phyloP scores from a whole-genome alignment of 2,888 invertebrate species.

The Drosophila peninsularis region DNA sequence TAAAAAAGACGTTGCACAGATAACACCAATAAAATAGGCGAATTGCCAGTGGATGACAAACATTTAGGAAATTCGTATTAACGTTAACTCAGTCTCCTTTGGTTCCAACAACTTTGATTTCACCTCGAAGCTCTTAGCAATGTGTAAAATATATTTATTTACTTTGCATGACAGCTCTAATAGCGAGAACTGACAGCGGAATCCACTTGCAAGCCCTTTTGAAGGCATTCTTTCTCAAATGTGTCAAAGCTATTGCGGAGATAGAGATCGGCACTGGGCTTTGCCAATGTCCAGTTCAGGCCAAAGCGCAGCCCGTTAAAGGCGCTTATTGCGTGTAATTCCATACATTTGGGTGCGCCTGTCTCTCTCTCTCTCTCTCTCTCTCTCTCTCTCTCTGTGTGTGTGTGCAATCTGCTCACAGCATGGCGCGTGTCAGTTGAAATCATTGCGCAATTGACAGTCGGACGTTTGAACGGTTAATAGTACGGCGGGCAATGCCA shows the following conservation, averaged over 20 bases:
- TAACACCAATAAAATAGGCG: background rate
- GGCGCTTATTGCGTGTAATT: constrained; percentile 66
- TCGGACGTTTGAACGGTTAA: constrained; percentile 53
- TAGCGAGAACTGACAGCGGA: no score
- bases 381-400: background rate
- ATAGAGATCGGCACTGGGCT: constrained; percentile 26
- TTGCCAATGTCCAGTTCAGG: constrained; percentile 30
- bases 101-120: no score
- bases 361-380: background rate
- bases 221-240: background rate
- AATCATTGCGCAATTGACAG: constrained; percentile 75
- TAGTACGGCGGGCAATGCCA: constrained; percentile 47
- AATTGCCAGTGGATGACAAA: background rate
- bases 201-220: background rate
- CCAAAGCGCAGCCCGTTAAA: constrained; percentile 54
- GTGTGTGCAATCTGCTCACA: constrained; percentile 7
- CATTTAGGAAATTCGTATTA: background rate
- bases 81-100: no score
- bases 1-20: constrained; percentile 44
- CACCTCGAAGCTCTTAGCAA: no score
- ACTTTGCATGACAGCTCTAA: no score
- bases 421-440: constrained; percentile 58
- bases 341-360: constrained; percentile 54
- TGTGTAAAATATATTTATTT: no score
- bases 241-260: constrained; percentile 5